Conservation (phyloP, 2,888 invertebrate species). For the Brachyptera putata region DNA sequence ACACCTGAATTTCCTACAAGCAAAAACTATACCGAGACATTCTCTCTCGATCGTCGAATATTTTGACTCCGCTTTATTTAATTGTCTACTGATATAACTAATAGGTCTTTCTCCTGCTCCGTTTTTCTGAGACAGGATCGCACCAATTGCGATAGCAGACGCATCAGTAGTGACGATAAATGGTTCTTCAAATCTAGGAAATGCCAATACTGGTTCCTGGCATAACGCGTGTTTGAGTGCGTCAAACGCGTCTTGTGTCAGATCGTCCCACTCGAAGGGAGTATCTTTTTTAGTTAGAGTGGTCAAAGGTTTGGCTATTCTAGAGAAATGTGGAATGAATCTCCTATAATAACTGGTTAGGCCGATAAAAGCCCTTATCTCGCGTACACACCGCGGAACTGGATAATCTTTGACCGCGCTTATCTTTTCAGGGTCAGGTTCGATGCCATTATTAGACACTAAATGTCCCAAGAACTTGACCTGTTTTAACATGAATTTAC, state of each 20-base stretch:
- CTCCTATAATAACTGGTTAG: neutral
- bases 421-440: neutral
- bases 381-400: neutral
- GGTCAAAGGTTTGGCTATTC: neutral
- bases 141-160: conserved; percentile 25
- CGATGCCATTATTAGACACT: neutral
- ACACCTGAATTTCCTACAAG: conserved; percentile 19
- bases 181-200: neutral
- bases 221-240: neutral
- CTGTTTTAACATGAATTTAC: neutral
- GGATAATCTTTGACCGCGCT: neutral
- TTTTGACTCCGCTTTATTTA: conserved; percentile 6
- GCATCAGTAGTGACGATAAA: conserved; percentile 24
- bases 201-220: neutral
- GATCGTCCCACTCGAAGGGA: neutral
- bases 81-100: conserved; percentile 22
- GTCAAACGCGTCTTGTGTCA: neutral
- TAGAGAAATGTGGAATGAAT: neutral
- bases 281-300: neutral
- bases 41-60: conserved; percentile 26
- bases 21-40: conserved; percentile 24
- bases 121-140: conserved; percentile 25
- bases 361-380: neutral
- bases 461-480: neutral
- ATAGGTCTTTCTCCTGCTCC: conserved; percentile 25